These are phyloP conservation scores for Tenualosa ilisha DNA, from an alignment of 2,797 vertebrate genomes.

Conservation along the genomic window DNA sequence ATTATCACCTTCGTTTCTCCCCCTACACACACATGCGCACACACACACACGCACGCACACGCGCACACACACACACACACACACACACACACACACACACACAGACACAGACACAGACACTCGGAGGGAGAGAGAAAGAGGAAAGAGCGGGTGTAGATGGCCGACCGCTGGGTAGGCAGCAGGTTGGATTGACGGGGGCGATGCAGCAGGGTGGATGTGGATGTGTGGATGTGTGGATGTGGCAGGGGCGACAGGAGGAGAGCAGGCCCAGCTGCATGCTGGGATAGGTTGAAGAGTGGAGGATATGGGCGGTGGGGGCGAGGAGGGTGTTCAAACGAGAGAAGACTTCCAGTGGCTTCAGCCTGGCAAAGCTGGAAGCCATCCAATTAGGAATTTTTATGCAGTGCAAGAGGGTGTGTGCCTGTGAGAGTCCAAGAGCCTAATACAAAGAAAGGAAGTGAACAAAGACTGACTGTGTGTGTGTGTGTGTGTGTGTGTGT, in stretches of 20 bases:
- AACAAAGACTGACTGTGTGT: not conserved
- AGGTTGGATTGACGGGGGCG: constrained; percentile 31
- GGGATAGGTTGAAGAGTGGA: constrained; percentile 39
- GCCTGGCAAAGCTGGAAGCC: constrained; percentile 20
- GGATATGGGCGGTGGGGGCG: not conserved
- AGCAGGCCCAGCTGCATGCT: constrained; percentile 40
- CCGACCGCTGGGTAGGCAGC: not conserved
- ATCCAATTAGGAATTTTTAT: constrained; percentile 15
- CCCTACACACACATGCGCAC: not conserved
- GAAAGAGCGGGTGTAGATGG: not conserved
- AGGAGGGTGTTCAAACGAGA: not conserved
- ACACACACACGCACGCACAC: too few species aligned
- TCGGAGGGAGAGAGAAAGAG: not conserved
- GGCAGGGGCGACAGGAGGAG: constrained; percentile 42
- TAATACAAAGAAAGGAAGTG: constrained; percentile 13
- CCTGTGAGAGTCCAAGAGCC: not conserved
- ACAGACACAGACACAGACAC: not conserved
- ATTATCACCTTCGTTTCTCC: not conserved
- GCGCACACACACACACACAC: not conserved
- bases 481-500: constrained; percentile 12
- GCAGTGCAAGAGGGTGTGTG: constrained; percentile 13
- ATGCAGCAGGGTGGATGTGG: constrained; percentile 51
- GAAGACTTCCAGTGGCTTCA: constrained; percentile 19
- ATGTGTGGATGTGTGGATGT: constrained; percentile 30
- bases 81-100: not conserved